Evolutionary conservation across 2,113 vertebrate species (phyloP), one percentile per base, ranked within the genome.

Genomic region (Himantopus leucocephalus): DNA sequence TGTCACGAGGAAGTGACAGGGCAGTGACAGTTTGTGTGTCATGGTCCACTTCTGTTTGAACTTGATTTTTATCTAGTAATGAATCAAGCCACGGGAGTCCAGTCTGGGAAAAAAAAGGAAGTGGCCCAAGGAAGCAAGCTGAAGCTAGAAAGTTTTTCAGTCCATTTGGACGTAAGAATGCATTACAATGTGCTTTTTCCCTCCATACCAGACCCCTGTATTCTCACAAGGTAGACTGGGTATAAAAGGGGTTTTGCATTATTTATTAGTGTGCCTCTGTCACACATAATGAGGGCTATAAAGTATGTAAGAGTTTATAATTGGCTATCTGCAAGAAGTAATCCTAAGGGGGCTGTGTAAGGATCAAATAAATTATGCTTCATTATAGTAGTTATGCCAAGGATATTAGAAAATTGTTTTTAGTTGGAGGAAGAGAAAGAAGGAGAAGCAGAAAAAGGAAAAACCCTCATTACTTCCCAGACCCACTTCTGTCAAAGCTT

Each of bases 221-320:
- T 95, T 97, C 86, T 96, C 91, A 88, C 59, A 95, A 96, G 96
- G 85, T 93, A 95, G 92, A 94, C 53, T 76, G 88, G 66, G 41
- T 75, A 88, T 94, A 93, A 94, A 97, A 96, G 68, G 48, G 79
- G 41, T 21, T 80, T 94, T 93, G 60, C 89, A 92, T 97, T 97
- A 97, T 97, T 98, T 97, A 97, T 97, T 92, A 97, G 94, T 85
- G 78, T 73, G 73, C 74, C 96, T 97, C 96, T 93, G 88, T 97
- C 92, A 95, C 71, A 92, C 90, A 30, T 95, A 96, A 97, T 96
- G 93, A 97, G 78, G 82, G 64, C 52, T 83, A 94, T 83, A 90
- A 97, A 96, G 94, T 95, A 94, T 94, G 93, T 95, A 88, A 94
- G 91, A 96, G 90, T 97, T 97, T 97, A 63, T 97, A 97, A 97